These are phyloP conservation scores for Antechinus stuartii DNA, from an alignment of 2,113 vertebrate genomes.

Conservation along the genomic window DNA sequence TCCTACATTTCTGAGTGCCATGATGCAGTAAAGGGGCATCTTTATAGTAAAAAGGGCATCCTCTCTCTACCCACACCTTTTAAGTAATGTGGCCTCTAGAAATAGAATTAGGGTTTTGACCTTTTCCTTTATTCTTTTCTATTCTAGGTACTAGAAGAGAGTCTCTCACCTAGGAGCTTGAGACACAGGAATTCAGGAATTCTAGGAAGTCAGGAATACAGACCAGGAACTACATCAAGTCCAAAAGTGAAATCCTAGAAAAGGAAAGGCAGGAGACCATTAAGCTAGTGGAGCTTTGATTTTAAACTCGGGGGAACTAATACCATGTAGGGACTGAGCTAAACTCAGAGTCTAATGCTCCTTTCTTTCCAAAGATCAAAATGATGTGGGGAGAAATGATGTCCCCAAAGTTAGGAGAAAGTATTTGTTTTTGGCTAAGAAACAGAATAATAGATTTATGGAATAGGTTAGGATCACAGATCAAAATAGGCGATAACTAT, in stretches of 20 bases:
- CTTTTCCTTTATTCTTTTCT: background rate
- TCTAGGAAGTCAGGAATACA: background rate
- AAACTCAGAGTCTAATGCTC: background rate
- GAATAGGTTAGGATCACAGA: too few relatives aligned
- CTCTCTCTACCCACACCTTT: background rate
- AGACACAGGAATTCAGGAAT: background rate
- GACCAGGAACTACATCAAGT: background rate
- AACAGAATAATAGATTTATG: too few relatives aligned
- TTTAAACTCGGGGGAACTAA: background rate
- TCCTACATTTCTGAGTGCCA: background rate
- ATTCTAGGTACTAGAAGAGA: background rate
- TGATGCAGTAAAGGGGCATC: background rate
- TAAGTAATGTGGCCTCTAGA: background rate
- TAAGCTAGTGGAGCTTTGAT: background rate
- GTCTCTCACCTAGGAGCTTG: background rate
- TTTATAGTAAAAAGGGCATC: background rate
- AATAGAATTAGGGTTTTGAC: background rate
- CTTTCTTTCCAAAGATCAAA: background rate
- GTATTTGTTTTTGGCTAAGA: background rate
- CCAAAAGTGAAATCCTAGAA: background rate
- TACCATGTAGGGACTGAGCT: background rate
- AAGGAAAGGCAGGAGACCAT: background rate
- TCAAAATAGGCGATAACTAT: too few relatives aligned
- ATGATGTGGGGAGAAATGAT: background rate
- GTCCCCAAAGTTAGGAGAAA: background rate